phyloP scores from a whole-genome alignment of 2,797 vertebrate species.

The Gymnoscopelus braueri region DNA sequence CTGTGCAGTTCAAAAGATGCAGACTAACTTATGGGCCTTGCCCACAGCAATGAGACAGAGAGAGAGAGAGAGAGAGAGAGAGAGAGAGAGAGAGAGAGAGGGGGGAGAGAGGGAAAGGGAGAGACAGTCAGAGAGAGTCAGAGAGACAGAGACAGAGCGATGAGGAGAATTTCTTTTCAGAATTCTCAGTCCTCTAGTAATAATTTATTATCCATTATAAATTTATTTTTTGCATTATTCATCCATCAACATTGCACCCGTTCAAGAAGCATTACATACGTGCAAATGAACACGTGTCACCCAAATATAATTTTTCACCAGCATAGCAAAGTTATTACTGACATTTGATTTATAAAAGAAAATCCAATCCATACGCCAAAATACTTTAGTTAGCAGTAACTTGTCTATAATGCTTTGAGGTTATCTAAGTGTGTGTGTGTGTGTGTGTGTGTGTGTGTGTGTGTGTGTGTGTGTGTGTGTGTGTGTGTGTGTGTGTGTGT shows the following conservation, averaged over 20 bases:
- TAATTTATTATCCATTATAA: no score
- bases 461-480: constrained; percentile 1
- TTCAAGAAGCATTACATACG: no score
- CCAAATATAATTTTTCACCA: no score
- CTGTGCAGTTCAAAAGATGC: constrained; percentile 44
- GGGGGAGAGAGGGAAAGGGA: background rate
- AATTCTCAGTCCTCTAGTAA: no score
- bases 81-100: background rate
- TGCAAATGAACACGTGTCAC: no score
- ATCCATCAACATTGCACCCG: constrained; percentile 1
- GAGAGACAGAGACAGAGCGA: background rate
- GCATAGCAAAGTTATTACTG: no score
- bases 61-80: background rate
- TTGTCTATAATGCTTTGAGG: no score
- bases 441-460: background rate
- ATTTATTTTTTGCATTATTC: constrained; percentile 5
- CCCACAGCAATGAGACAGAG: background rate
- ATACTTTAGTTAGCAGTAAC: no score
- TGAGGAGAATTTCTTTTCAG: background rate
- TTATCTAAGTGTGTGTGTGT: background rate
- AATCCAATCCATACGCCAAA: no score
- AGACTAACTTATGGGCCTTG: constrained; percentile 37
- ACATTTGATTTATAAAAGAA: no score
- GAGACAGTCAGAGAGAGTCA: background rate
- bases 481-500: constrained; percentile 1